Conservation (phyloP, 2,888 invertebrate species). For the Choristoneura rosaceana region DNA sequence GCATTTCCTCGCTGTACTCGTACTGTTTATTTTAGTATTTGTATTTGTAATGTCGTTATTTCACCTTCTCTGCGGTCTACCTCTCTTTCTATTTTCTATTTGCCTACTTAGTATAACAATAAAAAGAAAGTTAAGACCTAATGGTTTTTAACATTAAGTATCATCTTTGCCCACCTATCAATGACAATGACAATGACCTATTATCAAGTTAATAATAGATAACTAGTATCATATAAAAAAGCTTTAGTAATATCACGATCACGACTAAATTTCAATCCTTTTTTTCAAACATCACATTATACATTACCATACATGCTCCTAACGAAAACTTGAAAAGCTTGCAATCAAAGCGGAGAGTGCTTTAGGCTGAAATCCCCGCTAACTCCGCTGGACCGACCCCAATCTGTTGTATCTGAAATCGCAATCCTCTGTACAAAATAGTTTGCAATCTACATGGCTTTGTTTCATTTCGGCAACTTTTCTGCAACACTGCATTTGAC, state of each 20-base stretch:
- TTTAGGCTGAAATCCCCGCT: conserved; percentile 48
- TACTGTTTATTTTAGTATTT: too few species aligned
- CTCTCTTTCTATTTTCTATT: too few species aligned
- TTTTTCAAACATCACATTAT: conserved; percentile 46
- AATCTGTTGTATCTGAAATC: conserved; percentile 54
- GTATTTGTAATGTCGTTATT: too few species aligned
- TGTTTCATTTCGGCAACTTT: conserved; percentile 34
- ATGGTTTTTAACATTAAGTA: too few species aligned
- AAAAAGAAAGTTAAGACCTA: too few species aligned
- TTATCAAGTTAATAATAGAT: too few species aligned
- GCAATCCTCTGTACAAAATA: conserved; percentile 52
- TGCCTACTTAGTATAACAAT: too few species aligned
- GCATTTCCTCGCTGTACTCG: too few species aligned
- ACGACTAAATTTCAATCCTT: background rate
- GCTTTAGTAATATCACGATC: background rate
- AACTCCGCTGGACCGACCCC: conserved; percentile 52
- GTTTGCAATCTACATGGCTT: conserved; percentile 48
- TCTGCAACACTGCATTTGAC: conserved; percentile 9
- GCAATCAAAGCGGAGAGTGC: conserved; percentile 54
- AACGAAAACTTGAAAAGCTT: conserved; percentile 58
- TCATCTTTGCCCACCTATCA: too few species aligned
- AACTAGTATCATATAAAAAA: too few species aligned
- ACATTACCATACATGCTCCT: conserved; percentile 46
- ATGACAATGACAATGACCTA: too few species aligned
- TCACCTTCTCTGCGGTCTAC: too few species aligned